Conservation (phyloP, 1,140 invertebrate genomes). For the Pararge aegeria region DNA sequence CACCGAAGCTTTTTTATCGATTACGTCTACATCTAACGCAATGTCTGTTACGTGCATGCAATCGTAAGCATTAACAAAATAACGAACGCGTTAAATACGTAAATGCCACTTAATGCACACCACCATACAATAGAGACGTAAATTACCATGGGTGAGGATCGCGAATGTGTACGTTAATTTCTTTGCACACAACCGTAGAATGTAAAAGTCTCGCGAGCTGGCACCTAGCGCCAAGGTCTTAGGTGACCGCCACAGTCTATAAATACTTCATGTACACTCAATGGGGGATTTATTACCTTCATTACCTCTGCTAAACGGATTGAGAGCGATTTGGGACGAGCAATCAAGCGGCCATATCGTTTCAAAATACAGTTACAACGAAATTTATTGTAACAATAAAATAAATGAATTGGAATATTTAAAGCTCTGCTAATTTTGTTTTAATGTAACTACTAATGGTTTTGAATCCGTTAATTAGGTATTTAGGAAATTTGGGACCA, state of each 20-base stretch:
- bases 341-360: slow-evolving; percentile 27
- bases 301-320: slow-evolving; percentile 39
- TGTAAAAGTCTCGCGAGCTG: slow-evolving; percentile 36
- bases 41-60: not conserved
- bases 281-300: slow-evolving; percentile 63
- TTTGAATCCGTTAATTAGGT: not conserved
- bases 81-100: not conserved
- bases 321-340: slow-evolving; percentile 32
- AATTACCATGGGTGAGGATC: not conserved
- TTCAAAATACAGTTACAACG: slow-evolving; percentile 15
- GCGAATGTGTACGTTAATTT: slow-evolving; percentile 13
- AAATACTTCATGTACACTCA: slow-evolving; percentile 58
- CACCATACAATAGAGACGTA: not conserved
- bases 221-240: slow-evolving; percentile 55
- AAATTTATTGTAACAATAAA: slow-evolving; percentile 22
- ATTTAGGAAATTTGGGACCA: not conserved
- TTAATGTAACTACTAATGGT: not conserved
- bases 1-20: too few relatives aligned
- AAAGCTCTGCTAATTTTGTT: not conserved
- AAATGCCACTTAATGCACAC: slow-evolving; percentile 1
- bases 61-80: not conserved
- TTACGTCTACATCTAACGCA: not conserved
- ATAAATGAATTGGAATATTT: slow-evolving; percentile 9
- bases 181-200: slow-evolving; percentile 18
- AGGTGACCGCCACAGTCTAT: slow-evolving; percentile 55